Percentiles rank a stretch among this genome's conserved stretches.
Conservation (phyloP, 2,888 invertebrate species). For the Protophormia terraenovae region DNA sequence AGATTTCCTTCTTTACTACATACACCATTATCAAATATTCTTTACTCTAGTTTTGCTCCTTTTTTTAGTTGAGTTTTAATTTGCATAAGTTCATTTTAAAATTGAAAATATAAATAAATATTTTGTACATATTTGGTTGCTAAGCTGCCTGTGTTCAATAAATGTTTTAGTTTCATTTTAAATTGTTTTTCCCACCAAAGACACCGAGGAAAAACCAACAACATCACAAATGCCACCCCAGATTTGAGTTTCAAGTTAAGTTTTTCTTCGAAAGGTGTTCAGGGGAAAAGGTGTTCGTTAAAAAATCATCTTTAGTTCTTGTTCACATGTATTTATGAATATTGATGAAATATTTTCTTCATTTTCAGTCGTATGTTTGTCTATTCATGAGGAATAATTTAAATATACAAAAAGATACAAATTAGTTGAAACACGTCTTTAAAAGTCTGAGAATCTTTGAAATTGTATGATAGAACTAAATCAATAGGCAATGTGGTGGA, state of each 20-base stretch:
- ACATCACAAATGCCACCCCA: conserved; percentile 25
- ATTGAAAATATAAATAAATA: conserved; percentile 11
- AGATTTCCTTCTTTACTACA: not conserved
- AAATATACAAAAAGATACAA: conserved; percentile 1
- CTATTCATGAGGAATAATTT: conserved; percentile 16
- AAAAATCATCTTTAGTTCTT: not conserved
- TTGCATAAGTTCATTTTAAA: conserved; percentile 61
- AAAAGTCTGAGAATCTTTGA: not conserved
- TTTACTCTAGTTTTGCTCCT: not conserved
- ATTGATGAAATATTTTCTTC: conserved; percentile 44
- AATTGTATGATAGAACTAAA: too few relatives aligned
- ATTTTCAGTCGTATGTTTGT: not conserved
- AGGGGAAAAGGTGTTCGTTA: conserved; percentile 4
- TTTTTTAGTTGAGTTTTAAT: conserved; percentile 45
- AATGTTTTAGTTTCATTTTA: conserved; percentile 47
- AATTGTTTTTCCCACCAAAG: conserved; percentile 54
- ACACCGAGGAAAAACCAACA: not conserved
- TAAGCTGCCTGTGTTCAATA: conserved; percentile 54
- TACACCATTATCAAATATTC: conserved; percentile 12
- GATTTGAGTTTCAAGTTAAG: not conserved
- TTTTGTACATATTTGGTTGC: conserved; percentile 35
- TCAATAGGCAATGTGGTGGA: conserved; percentile 30
- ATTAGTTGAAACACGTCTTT: conserved; percentile 7
- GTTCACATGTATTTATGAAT: conserved; percentile 57
- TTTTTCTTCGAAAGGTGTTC: conserved; percentile 42